Base-by-base conservation (phyloP, 2,797 vertebrate genomes). In the Decapterus maruadsi region DNA sequence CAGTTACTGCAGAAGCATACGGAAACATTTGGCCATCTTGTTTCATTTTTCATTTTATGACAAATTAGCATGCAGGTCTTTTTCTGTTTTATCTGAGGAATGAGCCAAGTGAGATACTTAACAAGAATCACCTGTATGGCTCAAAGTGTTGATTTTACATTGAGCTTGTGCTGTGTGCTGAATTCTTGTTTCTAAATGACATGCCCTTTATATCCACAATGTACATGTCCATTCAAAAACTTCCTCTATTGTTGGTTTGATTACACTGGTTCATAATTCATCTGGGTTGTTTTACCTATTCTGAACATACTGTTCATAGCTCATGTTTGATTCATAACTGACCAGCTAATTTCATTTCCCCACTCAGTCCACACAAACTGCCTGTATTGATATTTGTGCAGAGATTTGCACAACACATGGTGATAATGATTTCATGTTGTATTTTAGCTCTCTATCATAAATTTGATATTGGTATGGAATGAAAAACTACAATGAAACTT, bases 1-100 rank as follows among this genome's bases (percentile, higher is more conserved):
- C 26, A 48, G 56, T 68, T 59, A 62, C 45, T 38, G 61, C 62
- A 26, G 62, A 50, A 77, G 67, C 76, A 75, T 68, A 78, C 71
- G 62, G 70, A 88, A 78, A 74, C 70, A 69, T 74, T 80, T 55
- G 51, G 64, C 64, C 74, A 68, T 68, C 59, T 72, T 78, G 63
- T 78, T 82, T 79, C 77, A 75, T 82, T 67, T 83, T 90, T 91
- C 17, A 82, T 60, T 75, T 80, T 26, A 46, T 72, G 36, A 75
- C 5, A 75, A 66, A 70, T 87, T 81, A 69, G 72, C 61, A 87
- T 81, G 78, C 68, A 45, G 62, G 43, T 72, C 14, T 0, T 59
- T 74, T 65, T 19, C 31, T 0, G 46, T 76, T 61, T 70, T 56
- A 65, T 77, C 48, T 12, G 29, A 84, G 72, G 72, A 72, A 74